Evolutionary conservation across 2,797 vertebrate genomes (phyloP).

Genomic region (Mastacembelus armatus): DNA sequence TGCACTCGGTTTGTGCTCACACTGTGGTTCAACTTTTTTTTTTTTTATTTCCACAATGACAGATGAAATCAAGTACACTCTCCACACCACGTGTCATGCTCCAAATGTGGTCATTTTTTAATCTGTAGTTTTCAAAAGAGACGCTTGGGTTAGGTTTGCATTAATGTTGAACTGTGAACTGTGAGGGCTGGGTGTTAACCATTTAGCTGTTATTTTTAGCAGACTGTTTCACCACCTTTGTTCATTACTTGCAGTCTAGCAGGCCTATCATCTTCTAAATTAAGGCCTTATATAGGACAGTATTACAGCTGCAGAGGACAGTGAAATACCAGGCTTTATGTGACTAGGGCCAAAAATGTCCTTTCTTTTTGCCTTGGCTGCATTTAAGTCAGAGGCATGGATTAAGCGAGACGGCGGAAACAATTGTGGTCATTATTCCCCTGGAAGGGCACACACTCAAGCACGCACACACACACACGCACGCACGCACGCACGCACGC

Average conservation of each 20-base stretch:
- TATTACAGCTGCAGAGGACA: conserved; percentile 19
- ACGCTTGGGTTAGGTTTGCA: too few relatives aligned
- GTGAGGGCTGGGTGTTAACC: too few relatives aligned
- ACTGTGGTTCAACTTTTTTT: too few relatives aligned
- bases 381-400: conserved; percentile 44
- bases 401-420: conserved; percentile 58
- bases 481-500: too few relatives aligned
- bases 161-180: too few relatives aligned
- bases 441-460: conserved; percentile 37
- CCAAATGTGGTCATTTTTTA: too few relatives aligned
- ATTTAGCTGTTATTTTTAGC: neutral
- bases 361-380: conserved; percentile 27
- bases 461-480: conserved; percentile 5
- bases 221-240: too few relatives aligned
- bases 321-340: conserved; percentile 10
- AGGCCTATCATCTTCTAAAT: conserved; percentile 15
- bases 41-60: too few relatives aligned
- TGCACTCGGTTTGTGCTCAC: too few relatives aligned
- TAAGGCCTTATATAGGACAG: neutral
- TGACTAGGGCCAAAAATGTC: conserved; percentile 31
- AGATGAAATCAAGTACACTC: too few relatives aligned
- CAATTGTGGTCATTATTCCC: conserved; percentile 74
- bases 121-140: too few relatives aligned
- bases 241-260: neutral
- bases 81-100: too few relatives aligned